Evolutionary conservation across 2,888 invertebrate genomes (phyloP).

Genomic region (Poecilobothrus nobilitatus): DNA sequence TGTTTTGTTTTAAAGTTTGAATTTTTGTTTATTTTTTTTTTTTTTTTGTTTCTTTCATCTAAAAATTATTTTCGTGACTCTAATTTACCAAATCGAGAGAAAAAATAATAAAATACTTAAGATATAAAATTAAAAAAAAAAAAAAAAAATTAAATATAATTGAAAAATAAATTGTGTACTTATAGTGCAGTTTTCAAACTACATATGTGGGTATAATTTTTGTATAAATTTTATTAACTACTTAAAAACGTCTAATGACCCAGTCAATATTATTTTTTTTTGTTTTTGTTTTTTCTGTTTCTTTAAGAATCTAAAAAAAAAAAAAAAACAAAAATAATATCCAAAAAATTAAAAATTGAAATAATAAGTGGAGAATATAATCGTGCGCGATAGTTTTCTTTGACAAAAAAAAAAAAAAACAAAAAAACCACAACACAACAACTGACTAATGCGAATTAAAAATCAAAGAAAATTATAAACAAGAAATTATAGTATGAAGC

Average conservation of each 20-base stretch:
- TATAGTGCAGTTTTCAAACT: background rate
- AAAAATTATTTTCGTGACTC: conserved; percentile 16
- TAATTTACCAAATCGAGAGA: conserved; percentile 17
- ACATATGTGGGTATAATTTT: conserved; percentile 1
- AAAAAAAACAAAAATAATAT: too few species aligned
- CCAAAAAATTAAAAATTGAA: too few species aligned
- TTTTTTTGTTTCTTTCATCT: background rate
- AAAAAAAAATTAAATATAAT: too few species aligned
- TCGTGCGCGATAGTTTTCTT: background rate
- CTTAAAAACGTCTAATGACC: conserved; percentile 4
- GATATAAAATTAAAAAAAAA: too few species aligned
- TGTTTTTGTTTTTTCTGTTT: background rate
- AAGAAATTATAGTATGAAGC: too few species aligned
- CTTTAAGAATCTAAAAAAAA: too few species aligned
- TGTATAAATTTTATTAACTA: background rate
- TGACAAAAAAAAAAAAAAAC: background rate
- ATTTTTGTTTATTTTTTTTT: background rate
- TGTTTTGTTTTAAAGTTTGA: too few species aligned
- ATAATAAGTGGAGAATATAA: background rate
- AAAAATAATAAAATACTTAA: background rate
- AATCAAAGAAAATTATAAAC: too few species aligned
- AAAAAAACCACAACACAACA: too few species aligned
- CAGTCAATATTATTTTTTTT: background rate
- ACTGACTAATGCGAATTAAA: too few species aligned
- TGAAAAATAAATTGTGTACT: too few species aligned